Evolutionary conservation across 2,113 vertebrate species (phyloP).

Genomic region (Nannospalax galili): DNA sequence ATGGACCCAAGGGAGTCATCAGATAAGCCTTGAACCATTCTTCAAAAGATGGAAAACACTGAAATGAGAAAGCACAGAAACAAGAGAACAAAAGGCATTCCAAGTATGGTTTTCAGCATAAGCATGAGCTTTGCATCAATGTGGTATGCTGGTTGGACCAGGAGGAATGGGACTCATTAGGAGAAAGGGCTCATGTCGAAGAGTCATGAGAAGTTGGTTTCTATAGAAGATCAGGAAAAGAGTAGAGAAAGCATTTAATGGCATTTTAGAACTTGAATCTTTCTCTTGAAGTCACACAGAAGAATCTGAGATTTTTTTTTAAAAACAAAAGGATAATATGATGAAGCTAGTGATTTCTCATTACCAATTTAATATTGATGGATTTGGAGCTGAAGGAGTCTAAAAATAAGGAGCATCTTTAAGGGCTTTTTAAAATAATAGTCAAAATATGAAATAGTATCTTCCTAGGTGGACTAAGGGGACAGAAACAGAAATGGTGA

Average conservation of each 20-base stretch:
- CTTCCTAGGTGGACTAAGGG: neutral
- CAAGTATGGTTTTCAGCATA: neutral
- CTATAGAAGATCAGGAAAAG: neutral
- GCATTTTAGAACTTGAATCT: neutral
- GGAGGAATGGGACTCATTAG: neutral
- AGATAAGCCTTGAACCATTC: conserved; percentile 16
- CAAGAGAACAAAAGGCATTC: neutral
- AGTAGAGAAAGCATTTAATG: neutral
- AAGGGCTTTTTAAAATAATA: neutral
- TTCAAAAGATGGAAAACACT: neutral
- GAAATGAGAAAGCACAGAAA: conserved; percentile 9
- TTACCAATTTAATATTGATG: neutral
- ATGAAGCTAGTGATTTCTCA: neutral
- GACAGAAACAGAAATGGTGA: neutral
- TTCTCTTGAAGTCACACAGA: neutral
- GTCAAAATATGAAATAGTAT: neutral
- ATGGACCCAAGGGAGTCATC: neutral
- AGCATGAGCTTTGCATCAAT: neutral
- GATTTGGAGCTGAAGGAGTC: neutral
- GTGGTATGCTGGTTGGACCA: neutral
- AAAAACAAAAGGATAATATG: neutral
- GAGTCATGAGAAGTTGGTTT: neutral
- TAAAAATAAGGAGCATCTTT: neutral
- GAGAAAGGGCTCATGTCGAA: neutral
- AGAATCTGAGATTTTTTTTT: neutral